Conservation (phyloP, 2,888 invertebrate species). For the Uloborus plumipes region DNA sequence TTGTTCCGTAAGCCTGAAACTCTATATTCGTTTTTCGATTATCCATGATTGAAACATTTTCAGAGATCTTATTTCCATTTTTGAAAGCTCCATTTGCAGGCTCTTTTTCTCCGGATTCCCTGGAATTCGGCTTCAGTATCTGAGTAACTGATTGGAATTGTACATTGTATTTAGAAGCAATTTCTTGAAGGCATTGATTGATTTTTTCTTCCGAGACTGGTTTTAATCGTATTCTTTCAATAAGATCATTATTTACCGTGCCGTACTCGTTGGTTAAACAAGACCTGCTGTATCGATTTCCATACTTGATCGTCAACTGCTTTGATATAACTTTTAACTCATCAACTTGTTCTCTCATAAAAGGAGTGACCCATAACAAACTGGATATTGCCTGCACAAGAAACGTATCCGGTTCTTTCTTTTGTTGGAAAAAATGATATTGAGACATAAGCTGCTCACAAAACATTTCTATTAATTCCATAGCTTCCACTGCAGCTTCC, state of each 20-base stretch:
- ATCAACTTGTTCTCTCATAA: constrained; percentile 78
- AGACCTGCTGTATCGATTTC: constrained; percentile 90
- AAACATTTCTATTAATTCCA: constrained; percentile 33
- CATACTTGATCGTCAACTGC: constrained; percentile 90
- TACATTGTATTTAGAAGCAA: constrained; percentile 10
- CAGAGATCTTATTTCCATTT: no score
- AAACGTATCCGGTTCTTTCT: constrained; percentile 83
- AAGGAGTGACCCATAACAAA: constrained; percentile 96
- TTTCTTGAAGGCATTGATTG: constrained; percentile 3
- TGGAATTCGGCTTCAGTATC: no score
- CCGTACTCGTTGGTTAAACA: constrained; percentile 18
- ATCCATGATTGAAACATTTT: not conserved
- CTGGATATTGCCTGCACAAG: constrained; percentile 96
- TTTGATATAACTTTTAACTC: constrained; percentile 86
- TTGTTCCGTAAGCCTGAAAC: not conserved
- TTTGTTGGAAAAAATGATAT: constrained; percentile 20
- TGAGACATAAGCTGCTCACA: constrained; percentile 23
- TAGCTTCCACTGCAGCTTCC: constrained; percentile 22
- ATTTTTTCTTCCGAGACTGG: constrained; percentile 3
- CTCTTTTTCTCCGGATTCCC: no score
- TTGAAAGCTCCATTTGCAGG: no score
- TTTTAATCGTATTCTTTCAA: constrained; percentile 13
- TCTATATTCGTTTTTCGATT: not conserved
- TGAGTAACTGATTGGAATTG: no score
- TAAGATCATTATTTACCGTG: constrained; percentile 23